Evolutionary conservation across 2,113 vertebrate species (phyloP), one percentile per base, ranked within the genome.

Genomic region (Urocolius indicus): DNA sequence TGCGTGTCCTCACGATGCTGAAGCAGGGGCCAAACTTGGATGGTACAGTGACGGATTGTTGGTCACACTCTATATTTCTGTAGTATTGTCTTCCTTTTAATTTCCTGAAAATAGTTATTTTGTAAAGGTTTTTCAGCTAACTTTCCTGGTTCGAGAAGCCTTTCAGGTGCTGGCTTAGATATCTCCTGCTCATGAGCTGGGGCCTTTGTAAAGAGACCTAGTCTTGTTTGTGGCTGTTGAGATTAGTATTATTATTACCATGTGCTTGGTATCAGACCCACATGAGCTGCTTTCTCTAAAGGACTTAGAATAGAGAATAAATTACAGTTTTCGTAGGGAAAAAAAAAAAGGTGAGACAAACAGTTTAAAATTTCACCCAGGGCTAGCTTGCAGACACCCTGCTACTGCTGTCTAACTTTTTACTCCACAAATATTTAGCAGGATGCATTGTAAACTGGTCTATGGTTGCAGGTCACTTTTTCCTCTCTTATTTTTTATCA

Each of bases 1-100:
- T 17, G 14, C 1, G 0, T 1, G 1, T 55, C 57, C 57, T 23
- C 0, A 2, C 1, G 8, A 13, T 24, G 24, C 58, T n/a, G 49
- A 57, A 68, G 45, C 30, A 43, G 16, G 21, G 32, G 21, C 27
- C 22, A 16, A 14, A 46, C 30, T 5, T 2, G 8, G 46, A 2
- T 1, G 5, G 29, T 14, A 1, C 2, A 16, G 36, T 11, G 46
- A 29, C 10, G 30, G 30, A n/a, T 24, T 74, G n/a, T 22, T 8
- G 0, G 34, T 46, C 17, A 2, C 2, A 2, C 21, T 54, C 51
- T 43, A 2, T 54, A 16, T 51, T 61, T 49, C 55, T 71, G 5
- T 38, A 13, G 3, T 58, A 20, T 26, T 68, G 66, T 15, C 18
- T 43, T 67, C 17, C 7, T 20, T 77, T 89, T 65, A 48, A 36